Percentiles rank a stretch among this genome's conserved stretches.
Evolutionary conservation across 2,888 invertebrate species (phyloP).

Genomic region (Hypsopygia costalis): DNA sequence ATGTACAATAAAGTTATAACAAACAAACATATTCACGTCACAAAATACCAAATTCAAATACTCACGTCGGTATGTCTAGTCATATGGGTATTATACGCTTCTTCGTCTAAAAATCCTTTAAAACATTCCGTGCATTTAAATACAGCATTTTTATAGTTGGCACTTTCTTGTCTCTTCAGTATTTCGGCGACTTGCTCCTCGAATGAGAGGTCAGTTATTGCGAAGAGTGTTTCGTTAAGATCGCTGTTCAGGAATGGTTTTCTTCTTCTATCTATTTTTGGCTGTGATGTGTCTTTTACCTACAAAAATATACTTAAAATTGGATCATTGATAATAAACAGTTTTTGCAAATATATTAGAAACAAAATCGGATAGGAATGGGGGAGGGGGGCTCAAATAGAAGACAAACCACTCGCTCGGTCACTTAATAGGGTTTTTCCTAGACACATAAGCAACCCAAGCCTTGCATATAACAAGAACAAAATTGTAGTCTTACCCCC

Average conservation of each 20-base stretch:
- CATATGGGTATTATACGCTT: constrained; percentile 58
- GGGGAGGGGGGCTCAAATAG: too few relatives aligned
- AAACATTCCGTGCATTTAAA: constrained; percentile 62
- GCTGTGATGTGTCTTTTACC: constrained; percentile 24
- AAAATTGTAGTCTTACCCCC: too few relatives aligned
- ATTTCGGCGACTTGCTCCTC: constrained; percentile 67
- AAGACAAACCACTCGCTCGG: too few relatives aligned
- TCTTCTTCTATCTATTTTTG: constrained; percentile 54
- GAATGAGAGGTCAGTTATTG: constrained; percentile 47
- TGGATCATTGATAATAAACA: too few relatives aligned
- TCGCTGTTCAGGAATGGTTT: constrained; percentile 63
- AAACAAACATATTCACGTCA: too few relatives aligned
- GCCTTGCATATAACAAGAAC: too few relatives aligned
- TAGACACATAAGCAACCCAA: too few relatives aligned
- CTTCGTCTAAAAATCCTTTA: constrained; percentile 63
- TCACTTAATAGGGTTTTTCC: too few relatives aligned
- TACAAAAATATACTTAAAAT: constrained; percentile 7
- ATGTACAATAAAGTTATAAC: too few relatives aligned
- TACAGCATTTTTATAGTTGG: constrained; percentile 58
- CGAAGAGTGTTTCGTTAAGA: constrained; percentile 58
- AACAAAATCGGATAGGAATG: too few relatives aligned
- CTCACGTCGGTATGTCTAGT: constrained; percentile 57
- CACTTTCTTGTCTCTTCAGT: constrained; percentile 50
- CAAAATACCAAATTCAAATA: too few relatives aligned
- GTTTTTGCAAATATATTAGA: too few relatives aligned